Evolutionary conservation across 2,113 vertebrate genomes (phyloP).

Genomic region (Seriola rivoliana): DNA sequence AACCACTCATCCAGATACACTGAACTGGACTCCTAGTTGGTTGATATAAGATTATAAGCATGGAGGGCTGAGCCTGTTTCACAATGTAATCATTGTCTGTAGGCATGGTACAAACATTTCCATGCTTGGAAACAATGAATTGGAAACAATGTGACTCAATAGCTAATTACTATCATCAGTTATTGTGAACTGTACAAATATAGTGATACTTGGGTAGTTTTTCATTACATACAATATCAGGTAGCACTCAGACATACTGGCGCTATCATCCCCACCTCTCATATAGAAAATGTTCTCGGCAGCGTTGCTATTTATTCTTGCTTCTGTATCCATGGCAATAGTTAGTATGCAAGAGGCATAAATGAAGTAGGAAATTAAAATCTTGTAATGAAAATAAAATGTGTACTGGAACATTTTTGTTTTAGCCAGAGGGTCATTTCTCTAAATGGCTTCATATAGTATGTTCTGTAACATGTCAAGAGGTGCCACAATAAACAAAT

Average conservation of each 20-base stretch:
- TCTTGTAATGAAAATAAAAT: neutral
- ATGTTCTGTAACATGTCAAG: neutral
- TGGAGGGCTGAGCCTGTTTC: too few species aligned
- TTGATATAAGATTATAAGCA: too few species aligned
- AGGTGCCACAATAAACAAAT: neutral
- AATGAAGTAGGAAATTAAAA: conserved; percentile 7
- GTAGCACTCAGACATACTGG: neutral
- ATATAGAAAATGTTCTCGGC: neutral
- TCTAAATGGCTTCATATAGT: neutral
- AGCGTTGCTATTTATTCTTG: neutral
- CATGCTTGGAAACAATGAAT: too few species aligned
- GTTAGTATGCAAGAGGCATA: neutral
- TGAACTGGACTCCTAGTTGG: too few species aligned
- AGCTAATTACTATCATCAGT: too few species aligned
- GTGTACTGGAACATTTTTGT: neutral
- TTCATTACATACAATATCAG: neutral
- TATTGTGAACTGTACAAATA: too few species aligned
- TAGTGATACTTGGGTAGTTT: neutral
- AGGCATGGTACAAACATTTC: too few species aligned
- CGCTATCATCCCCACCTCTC: neutral
- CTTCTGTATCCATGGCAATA: neutral
- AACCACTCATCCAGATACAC: too few species aligned
- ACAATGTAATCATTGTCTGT: too few species aligned
- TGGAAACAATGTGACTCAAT: too few species aligned
- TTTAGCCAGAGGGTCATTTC: neutral